phyloP scores from a whole-genome alignment of 2,113 vertebrate species.

The Cynocephalus volans region DNA sequence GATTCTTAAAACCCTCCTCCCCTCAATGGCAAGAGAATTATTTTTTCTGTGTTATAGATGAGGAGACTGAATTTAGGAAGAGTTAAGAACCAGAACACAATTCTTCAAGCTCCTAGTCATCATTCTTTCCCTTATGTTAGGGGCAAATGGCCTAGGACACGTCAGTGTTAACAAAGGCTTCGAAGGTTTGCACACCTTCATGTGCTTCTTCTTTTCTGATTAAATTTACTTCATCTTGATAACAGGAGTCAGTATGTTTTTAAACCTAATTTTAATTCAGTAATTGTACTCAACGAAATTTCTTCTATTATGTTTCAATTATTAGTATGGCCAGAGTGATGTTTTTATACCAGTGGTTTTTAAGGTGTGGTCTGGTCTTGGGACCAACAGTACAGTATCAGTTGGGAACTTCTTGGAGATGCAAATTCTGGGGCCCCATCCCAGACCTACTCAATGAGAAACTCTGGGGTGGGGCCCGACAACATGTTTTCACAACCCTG shows the following conservation, averaged over 20 bases:
- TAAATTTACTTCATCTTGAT: neutral
- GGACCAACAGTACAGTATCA: neutral
- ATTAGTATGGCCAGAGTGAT: neutral
- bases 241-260: neutral
- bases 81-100: neutral
- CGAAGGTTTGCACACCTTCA: neutral
- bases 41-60: neutral
- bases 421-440: neutral
- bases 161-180: neutral
- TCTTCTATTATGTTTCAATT: neutral
- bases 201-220: neutral
- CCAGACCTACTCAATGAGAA: neutral
- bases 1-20: neutral
- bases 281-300: neutral
- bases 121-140: neutral
- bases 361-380: neutral
- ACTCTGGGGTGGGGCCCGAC: neutral
- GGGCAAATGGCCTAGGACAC: neutral
- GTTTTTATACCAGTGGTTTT: neutral
- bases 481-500: neutral
- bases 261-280: neutral
- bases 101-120: neutral
- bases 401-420: neutral
- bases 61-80: constrained; percentile 14
- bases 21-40: neutral